phyloP scores from a whole-genome alignment of 2,113 vertebrate species.

The Alectura lathami region DNA sequence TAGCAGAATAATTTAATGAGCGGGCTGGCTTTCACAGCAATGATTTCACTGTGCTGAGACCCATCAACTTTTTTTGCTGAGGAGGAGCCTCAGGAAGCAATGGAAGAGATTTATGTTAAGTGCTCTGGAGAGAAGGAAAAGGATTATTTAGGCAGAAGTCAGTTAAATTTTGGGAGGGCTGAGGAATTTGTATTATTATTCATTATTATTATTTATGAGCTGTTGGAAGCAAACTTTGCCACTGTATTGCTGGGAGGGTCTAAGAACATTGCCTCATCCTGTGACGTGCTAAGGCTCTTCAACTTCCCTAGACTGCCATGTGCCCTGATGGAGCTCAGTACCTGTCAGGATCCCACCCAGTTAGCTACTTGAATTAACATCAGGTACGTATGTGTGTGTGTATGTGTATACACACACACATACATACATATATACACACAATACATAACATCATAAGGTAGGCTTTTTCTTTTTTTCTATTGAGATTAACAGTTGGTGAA shows the following conservation, averaged over 20 bases:
- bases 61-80: conserved; percentile 76
- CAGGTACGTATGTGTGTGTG: too few relatives aligned
- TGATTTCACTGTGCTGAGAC: conserved; percentile 65
- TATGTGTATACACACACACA: too few relatives aligned
- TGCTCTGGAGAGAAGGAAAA: conserved; percentile 44
- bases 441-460: neutral
- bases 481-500: neutral
- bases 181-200: neutral
- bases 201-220: conserved; percentile 17
- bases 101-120: conserved; percentile 70
- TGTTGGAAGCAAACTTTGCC: conserved; percentile 58
- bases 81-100: conserved; percentile 60
- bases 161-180: conserved; percentile 52
- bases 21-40: conserved; percentile 71
- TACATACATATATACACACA: too few relatives aligned
- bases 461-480: too few relatives aligned
- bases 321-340: neutral
- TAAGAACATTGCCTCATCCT: conserved; percentile 27
- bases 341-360: neutral
- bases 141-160: conserved; percentile 46
- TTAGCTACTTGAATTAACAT: neutral
- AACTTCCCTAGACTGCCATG: neutral
- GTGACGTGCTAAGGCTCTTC: neutral
- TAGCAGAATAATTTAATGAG: conserved; percentile 82
- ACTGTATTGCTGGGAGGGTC: conserved; percentile 54